phyloP scores from a whole-genome alignment of 2,888 invertebrate species.

The Chelonus formosanus region DNA sequence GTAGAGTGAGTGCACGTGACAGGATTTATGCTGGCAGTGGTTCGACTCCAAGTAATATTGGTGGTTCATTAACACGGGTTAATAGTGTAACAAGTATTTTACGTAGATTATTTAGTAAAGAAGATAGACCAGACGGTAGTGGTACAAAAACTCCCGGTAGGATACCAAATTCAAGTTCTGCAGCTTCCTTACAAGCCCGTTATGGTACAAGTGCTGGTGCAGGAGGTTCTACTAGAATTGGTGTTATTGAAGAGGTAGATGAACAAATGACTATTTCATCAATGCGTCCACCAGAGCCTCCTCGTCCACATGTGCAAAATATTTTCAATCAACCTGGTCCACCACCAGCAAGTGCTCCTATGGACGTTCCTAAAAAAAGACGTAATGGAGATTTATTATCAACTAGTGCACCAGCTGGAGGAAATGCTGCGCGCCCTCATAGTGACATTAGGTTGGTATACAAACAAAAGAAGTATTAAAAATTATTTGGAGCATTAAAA shows the following conservation, averaged over 20 bases:
- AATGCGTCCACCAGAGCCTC: slow-evolving; percentile 69
- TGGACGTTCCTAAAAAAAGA: slow-evolving; percentile 69
- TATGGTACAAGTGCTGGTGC: slow-evolving; percentile 54
- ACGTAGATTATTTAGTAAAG: slow-evolving; percentile 80
- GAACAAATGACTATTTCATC: slow-evolving; percentile 85
- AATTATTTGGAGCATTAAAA: too few species aligned
- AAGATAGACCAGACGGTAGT: slow-evolving; percentile 70
- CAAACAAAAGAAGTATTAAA: background rate
- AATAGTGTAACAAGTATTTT: slow-evolving; percentile 82
- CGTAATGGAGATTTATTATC: slow-evolving; percentile 52
- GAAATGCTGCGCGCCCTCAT: slow-evolving; percentile 29
- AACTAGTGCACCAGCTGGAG: slow-evolving; percentile 53
- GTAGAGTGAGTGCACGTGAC: slow-evolving; percentile 59
- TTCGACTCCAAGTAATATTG: slow-evolving; percentile 59
- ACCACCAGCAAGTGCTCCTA: slow-evolving; percentile 71
- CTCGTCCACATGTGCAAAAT: slow-evolving; percentile 58
- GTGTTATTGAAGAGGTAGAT: slow-evolving; percentile 69
- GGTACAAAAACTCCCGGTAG: slow-evolving; percentile 67
- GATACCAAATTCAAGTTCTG: slow-evolving; percentile 57
- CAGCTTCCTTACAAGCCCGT: slow-evolving; percentile 54
- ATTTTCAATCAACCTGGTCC: slow-evolving; percentile 66
- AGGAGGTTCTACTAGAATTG: slow-evolving; percentile 58
- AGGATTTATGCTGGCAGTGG: slow-evolving; percentile 53
- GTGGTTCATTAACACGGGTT: slow-evolving; percentile 74
- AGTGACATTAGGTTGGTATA: slow-evolving; percentile 31